These are phyloP conservation scores for Proctacanthus coquilletti DNA, from an alignment of 1,140 invertebrate species.

Conservation along the genomic window DNA sequence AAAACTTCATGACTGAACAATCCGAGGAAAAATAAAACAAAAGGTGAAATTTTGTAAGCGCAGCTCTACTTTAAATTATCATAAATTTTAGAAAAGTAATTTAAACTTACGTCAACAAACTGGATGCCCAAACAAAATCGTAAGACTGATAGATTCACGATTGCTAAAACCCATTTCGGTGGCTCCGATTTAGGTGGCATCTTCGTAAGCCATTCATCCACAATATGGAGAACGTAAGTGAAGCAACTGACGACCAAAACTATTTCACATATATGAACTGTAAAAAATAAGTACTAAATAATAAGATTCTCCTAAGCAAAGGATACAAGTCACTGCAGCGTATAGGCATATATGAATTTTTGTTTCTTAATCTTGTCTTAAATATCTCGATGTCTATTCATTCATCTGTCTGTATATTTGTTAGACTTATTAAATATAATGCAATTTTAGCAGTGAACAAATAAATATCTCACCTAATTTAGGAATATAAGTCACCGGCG, in stretches of 20 bases:
- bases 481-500: slow-evolving; percentile 20
- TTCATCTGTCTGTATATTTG: too few relatives aligned
- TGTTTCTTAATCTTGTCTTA: too few relatives aligned
- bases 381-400: too few relatives aligned
- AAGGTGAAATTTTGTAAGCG: too few relatives aligned
- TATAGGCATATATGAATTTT: slow-evolving; percentile 16
- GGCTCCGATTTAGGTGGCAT: slow-evolving; percentile 17
- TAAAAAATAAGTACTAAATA: background rate
- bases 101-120: slow-evolving; percentile 14
- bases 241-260: slow-evolving; percentile 14
- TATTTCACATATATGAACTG: slow-evolving; percentile 17
- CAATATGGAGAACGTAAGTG: slow-evolving; percentile 21
- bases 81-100: too few relatives aligned
- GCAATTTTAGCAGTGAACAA: too few relatives aligned
- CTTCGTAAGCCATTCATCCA: slow-evolving; percentile 17
- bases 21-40: too few relatives aligned
- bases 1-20: too few relatives aligned
- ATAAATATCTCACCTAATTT: slow-evolving; percentile 18
- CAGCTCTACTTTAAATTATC: too few relatives aligned
- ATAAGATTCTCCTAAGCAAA: slow-evolving; percentile 14
- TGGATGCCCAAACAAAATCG: slow-evolving; percentile 15
- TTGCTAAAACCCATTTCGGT: slow-evolving; percentile 6
- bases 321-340: slow-evolving; percentile 20
- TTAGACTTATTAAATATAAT: too few relatives aligned
- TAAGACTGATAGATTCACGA: slow-evolving; percentile 12